Evolutionary conservation across 2,888 invertebrate genomes (phyloP).

Genomic region (Scaeva pyrastri): DNA sequence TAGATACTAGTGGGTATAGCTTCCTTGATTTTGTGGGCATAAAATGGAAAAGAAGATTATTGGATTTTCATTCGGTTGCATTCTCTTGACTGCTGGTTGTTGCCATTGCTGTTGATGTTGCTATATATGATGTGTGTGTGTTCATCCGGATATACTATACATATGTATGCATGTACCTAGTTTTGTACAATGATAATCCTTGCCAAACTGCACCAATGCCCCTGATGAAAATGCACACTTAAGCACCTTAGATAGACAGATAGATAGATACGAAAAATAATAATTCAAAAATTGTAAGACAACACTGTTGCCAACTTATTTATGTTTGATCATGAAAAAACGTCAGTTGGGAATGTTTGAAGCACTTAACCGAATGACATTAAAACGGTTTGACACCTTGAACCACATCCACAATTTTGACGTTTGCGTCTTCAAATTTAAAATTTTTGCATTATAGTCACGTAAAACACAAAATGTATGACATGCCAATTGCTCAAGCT

Average conservation of each 20-base stretch:
- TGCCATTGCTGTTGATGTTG: not conserved
- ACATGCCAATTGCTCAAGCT: no score
- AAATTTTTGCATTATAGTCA: no score
- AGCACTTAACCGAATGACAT: no score
- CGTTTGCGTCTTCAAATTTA: no score
- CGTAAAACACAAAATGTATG: no score
- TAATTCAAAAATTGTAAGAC: conserved; percentile 27
- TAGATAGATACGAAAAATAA: conserved; percentile 2
- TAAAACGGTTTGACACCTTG: no score
- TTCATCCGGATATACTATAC: conserved; percentile 23
- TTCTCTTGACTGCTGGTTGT: conserved; percentile 8
- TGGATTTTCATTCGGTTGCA: conserved; percentile 47
- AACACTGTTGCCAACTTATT: conserved; percentile 5
- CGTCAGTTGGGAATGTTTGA: no score
- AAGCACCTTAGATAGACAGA: conserved; percentile 31
- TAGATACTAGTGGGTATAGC: no score
- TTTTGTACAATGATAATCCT: conserved; percentile 37
- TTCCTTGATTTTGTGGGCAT: conserved; percentile 22
- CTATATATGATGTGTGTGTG: no score
- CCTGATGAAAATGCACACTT: not conserved
- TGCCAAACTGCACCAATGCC: not conserved
- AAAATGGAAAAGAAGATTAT: conserved; percentile 61
- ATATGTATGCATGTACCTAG: not conserved
- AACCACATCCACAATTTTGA: no score
- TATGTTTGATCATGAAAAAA: no score